Conservation (phyloP, 2,113 vertebrate genomes). For the Malaclemys terrapin region DNA sequence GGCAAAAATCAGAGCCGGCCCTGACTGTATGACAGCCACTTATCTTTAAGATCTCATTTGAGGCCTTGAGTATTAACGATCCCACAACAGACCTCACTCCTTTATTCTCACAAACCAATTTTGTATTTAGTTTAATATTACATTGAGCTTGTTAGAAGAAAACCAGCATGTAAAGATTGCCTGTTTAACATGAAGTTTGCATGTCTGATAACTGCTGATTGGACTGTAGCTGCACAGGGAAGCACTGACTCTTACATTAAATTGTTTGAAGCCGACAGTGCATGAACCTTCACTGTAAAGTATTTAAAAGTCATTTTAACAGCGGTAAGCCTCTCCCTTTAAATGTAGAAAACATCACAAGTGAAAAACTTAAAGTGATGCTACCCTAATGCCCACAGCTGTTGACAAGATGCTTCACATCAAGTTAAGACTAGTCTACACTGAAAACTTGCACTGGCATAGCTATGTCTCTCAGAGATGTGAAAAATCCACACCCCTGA, state of each 20-base stretch:
- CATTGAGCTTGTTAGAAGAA: not conserved
- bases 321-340: too few species aligned
- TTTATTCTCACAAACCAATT: not conserved
- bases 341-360: not conserved
- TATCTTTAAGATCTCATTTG: not conserved
- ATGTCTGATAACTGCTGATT: not conserved
- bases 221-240: not conserved
- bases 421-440: not conserved
- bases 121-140: not conserved
- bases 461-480: too few species aligned
- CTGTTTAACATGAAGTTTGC: not conserved
- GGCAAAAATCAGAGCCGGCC: too few species aligned
- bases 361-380: not conserved
- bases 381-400: not conserved
- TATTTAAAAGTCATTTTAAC: not conserved
- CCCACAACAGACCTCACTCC: not conserved
- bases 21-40: too few species aligned
- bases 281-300: not conserved
- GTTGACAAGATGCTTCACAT: not conserved
- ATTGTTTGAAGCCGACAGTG: not conserved
- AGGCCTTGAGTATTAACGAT: not conserved
- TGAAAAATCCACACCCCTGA: too few species aligned
- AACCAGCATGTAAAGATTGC: too few species aligned
- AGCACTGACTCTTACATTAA: rapidly evolving
- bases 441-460: not conserved